Evolutionary conservation across 2,888 invertebrate genomes (phyloP).

Genomic region (Melanostoma scalare): DNA sequence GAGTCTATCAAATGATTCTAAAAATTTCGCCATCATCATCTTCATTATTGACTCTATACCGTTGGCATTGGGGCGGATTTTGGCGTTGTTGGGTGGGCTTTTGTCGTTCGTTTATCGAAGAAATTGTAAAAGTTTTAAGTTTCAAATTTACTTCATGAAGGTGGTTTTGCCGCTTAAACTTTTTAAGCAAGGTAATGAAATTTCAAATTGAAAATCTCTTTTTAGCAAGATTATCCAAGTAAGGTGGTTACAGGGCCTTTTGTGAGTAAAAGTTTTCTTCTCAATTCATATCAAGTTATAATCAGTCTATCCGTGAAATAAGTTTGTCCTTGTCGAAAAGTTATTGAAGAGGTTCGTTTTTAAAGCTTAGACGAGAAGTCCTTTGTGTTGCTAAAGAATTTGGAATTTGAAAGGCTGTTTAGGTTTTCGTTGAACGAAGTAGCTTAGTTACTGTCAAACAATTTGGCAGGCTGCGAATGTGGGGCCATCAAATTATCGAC

Average conservation of each 20-base stretch:
- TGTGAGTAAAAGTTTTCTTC: background rate
- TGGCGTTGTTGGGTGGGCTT: background rate
- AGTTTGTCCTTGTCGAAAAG: background rate
- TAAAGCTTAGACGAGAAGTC: too few relatives aligned
- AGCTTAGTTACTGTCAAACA: too few relatives aligned
- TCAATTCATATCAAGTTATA: background rate
- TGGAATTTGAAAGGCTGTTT: too few relatives aligned
- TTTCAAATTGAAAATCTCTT: slow-evolving; percentile 49
- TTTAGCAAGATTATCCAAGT: slow-evolving; percentile 26
- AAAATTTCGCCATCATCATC: slow-evolving; percentile 50
- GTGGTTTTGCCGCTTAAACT: background rate
- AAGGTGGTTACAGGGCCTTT: background rate
- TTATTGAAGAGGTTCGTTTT: too few relatives aligned
- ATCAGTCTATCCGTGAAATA: background rate
- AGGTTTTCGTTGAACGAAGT: too few relatives aligned
- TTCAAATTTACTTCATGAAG: slow-evolving; percentile 48
- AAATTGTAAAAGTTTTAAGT: slow-evolving; percentile 57
- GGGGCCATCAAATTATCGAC: too few relatives aligned
- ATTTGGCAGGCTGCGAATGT: too few relatives aligned
- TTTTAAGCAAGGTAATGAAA: slow-evolving; percentile 36
- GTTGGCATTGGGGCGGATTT: background rate
- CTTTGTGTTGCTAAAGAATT: too few relatives aligned
- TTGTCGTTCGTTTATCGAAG: slow-evolving; percentile 45
- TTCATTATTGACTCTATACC: slow-evolving; percentile 11
- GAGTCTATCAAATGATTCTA: slow-evolving; percentile 20